Evolutionary conservation across 2,888 invertebrate genomes (phyloP).

Genomic region (Apamea monoglypha): DNA sequence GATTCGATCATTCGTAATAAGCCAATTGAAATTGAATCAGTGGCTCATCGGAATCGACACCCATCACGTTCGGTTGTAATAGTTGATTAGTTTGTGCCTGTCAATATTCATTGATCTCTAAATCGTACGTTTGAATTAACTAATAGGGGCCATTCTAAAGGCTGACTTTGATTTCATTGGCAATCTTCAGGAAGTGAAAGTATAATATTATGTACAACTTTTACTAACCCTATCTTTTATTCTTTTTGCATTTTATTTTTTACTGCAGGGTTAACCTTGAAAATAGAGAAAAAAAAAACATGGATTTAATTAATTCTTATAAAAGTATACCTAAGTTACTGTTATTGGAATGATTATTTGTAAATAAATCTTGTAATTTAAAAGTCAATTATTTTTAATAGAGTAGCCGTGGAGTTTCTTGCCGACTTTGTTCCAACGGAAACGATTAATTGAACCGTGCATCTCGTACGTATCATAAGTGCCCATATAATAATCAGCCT

Average conservation of each 20-base stretch:
- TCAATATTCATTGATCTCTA: constrained; percentile 44
- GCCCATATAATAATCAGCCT: too few species aligned
- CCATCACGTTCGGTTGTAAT: constrained; percentile 35
- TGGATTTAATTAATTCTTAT: too few species aligned
- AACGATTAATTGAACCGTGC: too few species aligned
- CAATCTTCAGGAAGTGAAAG: not conserved
- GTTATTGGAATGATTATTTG: too few species aligned
- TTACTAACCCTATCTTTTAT: not conserved
- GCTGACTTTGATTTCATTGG: not conserved
- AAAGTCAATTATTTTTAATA: too few species aligned
- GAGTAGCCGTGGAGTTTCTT: too few species aligned
- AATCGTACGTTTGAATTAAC: constrained; percentile 36
- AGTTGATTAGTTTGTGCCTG: constrained; percentile 48
- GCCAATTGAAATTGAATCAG: constrained; percentile 47
- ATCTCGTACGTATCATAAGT: too few species aligned
- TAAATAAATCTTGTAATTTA: too few species aligned
- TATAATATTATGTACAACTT: not conserved
- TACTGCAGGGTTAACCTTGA: not conserved
- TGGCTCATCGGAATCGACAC: constrained; percentile 34
- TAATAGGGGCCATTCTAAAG: constrained; percentile 1
- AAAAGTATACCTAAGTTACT: too few species aligned
- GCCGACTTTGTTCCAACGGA: too few species aligned
- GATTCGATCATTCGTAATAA: constrained; percentile 4
- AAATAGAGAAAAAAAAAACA: not conserved
- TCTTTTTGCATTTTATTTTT: not conserved